phyloP scores from a whole-genome alignment of 23 tunicate species.

The Clavelina lepadiformis region DNA sequence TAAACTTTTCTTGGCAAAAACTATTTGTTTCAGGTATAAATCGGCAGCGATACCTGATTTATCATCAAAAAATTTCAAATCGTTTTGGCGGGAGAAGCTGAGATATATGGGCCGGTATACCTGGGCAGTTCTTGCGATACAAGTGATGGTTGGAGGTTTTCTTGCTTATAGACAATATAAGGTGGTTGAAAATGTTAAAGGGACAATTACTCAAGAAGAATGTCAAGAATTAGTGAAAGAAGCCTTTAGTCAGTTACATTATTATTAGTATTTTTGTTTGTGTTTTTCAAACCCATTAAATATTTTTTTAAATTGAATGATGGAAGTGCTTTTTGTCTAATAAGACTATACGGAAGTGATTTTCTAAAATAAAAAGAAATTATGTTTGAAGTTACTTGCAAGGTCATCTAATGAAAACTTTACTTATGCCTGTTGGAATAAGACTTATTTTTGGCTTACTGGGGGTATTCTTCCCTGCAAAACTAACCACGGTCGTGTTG shows the following conservation, averaged over 20 bases:
- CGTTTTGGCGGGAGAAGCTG: not conserved
- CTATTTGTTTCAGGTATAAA: constrained; percentile 6
- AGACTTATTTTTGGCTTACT: no score
- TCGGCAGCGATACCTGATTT: constrained; percentile 5
- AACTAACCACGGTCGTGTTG: no score
- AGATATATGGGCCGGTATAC: not conserved
- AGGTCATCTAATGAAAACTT: no score
- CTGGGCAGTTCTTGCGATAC: not conserved
- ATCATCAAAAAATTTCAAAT: constrained; percentile 8
- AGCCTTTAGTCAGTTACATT: not conserved
- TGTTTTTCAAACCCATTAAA: no score
- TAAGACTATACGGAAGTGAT: no score
- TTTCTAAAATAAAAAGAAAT: no score
- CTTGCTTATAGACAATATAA: constrained; percentile 18
- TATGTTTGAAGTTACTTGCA: no score
- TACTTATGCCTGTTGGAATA: no score
- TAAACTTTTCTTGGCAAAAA: not conserved
- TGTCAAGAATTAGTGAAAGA: not conserved
- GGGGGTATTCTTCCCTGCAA: no score
- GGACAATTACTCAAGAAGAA: constrained; percentile 18
- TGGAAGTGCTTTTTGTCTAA: no score
- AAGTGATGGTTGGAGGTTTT: constrained; percentile 8
- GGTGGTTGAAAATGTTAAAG: not conserved
- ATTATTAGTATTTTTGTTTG: not conserved
- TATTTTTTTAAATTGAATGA: no score